A percentile compares a stretch with the other conserved stretches of the same genome.
phyloP scores from a whole-genome alignment of 2,888 invertebrate species.

The Nebria brevicollis region DNA sequence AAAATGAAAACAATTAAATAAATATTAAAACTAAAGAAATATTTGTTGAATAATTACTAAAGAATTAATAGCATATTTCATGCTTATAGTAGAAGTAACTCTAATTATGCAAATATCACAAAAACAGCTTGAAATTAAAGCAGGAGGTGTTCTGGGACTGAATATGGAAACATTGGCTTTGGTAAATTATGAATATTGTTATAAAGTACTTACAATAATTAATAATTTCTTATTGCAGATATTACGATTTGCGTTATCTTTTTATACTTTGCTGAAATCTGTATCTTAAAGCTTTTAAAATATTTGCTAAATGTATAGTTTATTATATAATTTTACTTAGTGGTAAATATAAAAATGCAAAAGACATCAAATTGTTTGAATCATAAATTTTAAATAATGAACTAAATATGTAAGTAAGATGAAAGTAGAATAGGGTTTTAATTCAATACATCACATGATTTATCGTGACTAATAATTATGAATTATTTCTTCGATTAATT shows the following conservation, averaged over 20 bases:
- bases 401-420: background rate
- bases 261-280: slow-evolving; percentile 14
- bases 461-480: background rate
- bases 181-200: background rate
- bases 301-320: no score
- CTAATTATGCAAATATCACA: slow-evolving; percentile 21
- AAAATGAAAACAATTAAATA: background rate
- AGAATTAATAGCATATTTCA: background rate
- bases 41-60: background rate
- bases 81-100: background rate
- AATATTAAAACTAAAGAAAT: background rate
- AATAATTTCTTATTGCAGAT: slow-evolving; percentile 9
- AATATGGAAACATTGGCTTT: slow-evolving; percentile 11
- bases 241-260: background rate
- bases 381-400: background rate
- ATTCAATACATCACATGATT: background rate
- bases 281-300: background rate
- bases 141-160: background rate
- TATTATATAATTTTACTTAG: no score
- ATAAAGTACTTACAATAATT: background rate
- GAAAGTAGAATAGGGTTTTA: background rate
- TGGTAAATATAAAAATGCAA: no score
- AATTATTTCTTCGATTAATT: background rate
- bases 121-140: slow-evolving; percentile 5
- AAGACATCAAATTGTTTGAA: no score